Evolutionary conservation across 2,113 vertebrate genomes (phyloP), one percentile per base, ranked within the genome.

Genomic region (Percina caprodes): DNA sequence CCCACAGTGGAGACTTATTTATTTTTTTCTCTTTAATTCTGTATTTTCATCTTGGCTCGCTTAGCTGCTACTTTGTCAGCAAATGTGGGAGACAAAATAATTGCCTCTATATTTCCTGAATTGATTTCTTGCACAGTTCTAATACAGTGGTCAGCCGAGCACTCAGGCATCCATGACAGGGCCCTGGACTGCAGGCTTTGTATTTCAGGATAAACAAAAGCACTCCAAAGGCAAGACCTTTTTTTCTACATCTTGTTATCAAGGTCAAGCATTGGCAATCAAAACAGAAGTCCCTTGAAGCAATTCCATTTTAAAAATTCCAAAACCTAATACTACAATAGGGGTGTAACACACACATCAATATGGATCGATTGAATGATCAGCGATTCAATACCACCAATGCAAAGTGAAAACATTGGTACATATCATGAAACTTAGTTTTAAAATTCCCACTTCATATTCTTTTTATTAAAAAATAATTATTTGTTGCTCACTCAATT

Each of bases 31-130:
- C 80, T 86, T 93, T 91, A 93, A 90, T 94, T 95, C 93, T 86
- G 84, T 93, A 88, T 93, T 94, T 94, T 91, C 82, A 80, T 79
- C 86, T 89, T 83, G 90, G 86, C 92, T 91, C 63, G 54, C 87
- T 92, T 91, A 87, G 91, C 91, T 89, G 87, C 91, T 91, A 92
- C 93, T 94, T 94, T 93, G 89, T 95, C 94, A 94, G 93, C 85
- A 76, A 92, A 91, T 94, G 94, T 91, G 87, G 89, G 90, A 92
- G 91, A 93, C 94, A 93, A 94, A 95, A 94, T 96, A 95, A 95
- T 95, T 95, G 94, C 93, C 92, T 95, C 93, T 93, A 93, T 95
- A 94, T 95, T 95, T 94, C 94, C 93, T 89, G 88, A 92, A 95
- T 94, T 95, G 94, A 95, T 96, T 96, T 94, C 86, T 91, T 84